Conservation (phyloP, 2,888 invertebrate genomes). For the Lithosia quadra region DNA sequence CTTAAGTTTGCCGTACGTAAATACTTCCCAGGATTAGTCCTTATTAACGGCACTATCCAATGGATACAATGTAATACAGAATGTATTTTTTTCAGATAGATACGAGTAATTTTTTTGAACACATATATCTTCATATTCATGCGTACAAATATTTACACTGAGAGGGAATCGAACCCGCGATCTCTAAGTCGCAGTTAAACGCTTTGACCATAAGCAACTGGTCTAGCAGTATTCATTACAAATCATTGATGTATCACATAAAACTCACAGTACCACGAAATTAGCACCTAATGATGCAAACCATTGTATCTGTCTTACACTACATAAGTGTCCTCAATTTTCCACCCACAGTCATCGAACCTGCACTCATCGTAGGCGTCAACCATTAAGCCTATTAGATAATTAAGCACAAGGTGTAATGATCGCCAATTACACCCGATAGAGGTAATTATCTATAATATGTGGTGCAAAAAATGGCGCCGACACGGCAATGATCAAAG, state of each 20-base stretch:
- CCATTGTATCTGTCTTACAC: neutral
- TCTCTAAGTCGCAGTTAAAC: too few species aligned
- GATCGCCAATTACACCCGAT: constrained; percentile 11
- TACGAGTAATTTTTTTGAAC: too few species aligned
- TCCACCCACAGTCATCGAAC: constrained; percentile 11
- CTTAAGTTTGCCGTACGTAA: too few species aligned
- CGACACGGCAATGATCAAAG: constrained; percentile 14
- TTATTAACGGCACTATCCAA: too few species aligned
- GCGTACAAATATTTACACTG: too few species aligned
- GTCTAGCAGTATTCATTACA: too few species aligned
- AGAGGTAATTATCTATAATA: constrained; percentile 14
- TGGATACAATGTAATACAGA: too few species aligned
- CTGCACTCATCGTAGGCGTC: constrained; percentile 17
- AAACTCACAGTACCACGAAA: neutral
- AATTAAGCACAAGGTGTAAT: constrained; percentile 15
- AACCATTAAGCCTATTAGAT: constrained; percentile 16
- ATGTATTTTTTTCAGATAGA: too few species aligned
- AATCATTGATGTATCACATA: neutral
- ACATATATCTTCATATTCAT: too few species aligned
- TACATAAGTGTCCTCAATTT: neutral
- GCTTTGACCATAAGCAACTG: too few species aligned
- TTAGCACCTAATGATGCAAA: neutral
- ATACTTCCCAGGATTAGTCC: too few species aligned
- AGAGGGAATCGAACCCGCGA: too few species aligned
- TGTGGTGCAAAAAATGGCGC: constrained; percentile 8